Evolutionary conservation across 2,888 invertebrate genomes (phyloP).

Genomic region (Cecidostiba fungosa): DNA sequence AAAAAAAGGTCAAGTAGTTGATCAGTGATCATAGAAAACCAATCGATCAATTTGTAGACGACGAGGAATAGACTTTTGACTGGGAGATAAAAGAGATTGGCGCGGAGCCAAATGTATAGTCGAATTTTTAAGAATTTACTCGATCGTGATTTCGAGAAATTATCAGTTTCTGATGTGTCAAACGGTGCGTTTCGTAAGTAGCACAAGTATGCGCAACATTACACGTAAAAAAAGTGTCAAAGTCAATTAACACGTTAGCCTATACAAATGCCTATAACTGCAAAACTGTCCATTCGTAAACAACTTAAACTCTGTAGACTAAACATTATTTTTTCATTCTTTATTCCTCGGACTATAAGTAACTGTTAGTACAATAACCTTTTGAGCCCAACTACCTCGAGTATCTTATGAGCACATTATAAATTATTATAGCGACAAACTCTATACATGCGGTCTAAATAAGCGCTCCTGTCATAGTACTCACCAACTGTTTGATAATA

Average conservation of each 20-base stretch:
- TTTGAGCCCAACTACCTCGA: neutral
- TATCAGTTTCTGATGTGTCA: neutral
- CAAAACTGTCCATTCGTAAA: neutral
- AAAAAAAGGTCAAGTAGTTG: conserved; percentile 1
- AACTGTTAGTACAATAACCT: neutral
- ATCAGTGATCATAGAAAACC: conserved; percentile 15
- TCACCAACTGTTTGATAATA: neutral
- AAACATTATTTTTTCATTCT: neutral
- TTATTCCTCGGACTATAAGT: neutral
- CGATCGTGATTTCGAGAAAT: neutral
- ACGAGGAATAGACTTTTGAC: neutral
- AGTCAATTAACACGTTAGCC: conserved; percentile 7
- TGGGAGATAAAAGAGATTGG: neutral
- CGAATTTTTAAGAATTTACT: neutral
- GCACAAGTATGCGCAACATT: neutral
- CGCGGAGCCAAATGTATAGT: neutral
- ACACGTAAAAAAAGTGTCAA: neutral
- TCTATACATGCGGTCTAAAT: neutral
- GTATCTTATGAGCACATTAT: neutral
- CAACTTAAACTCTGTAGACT: neutral
- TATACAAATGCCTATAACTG: neutral
- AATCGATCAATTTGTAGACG: conserved; percentile 5
- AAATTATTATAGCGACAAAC: neutral
- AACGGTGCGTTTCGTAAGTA: neutral
- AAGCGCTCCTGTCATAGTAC: neutral